These are phyloP conservation scores for Sebastes nivosus DNA, from an alignment of 2,797 vertebrate species.

Conservation along the genomic window DNA sequence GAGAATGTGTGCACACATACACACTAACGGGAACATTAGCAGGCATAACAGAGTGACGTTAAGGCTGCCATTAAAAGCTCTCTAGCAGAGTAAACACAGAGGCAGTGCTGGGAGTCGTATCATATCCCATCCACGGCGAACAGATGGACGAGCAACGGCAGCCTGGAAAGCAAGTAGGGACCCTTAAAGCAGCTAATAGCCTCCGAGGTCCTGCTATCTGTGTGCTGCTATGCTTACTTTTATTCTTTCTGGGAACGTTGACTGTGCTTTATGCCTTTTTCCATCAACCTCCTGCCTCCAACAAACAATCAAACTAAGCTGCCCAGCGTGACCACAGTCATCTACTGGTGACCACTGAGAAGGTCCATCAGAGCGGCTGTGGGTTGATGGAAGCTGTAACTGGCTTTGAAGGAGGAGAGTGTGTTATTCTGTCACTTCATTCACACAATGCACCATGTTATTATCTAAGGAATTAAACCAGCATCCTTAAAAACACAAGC, in stretches of 20 bases:
- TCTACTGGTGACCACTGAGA: neutral
- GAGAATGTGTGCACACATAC: neutral
- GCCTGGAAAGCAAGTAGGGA: conserved; percentile 3
- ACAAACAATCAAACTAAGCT: neutral
- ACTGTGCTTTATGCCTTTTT: neutral
- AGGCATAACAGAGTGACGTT: conserved; percentile 13
- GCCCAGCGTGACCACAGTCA: neutral
- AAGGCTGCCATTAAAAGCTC: conserved; percentile 20
- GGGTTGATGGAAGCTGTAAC: neutral
- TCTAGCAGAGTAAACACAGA: conserved; percentile 18
- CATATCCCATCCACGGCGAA: neutral
- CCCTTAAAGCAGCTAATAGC: conserved; percentile 3
- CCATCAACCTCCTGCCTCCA: neutral
- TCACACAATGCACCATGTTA: neutral
- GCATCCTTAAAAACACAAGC: neutral
- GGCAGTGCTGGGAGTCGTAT: neutral
- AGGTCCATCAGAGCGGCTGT: neutral
- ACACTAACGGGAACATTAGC: conserved; percentile 25
- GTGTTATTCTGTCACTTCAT: neutral
- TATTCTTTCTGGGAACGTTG: neutral
- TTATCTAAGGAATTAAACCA: neutral
- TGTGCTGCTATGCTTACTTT: neutral
- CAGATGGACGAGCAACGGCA: conserved; percentile 35
- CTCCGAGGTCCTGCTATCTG: neutral
- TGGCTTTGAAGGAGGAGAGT: neutral